These are phyloP conservation scores for Platycnemis pennipes DNA, from an alignment of 2,888 invertebrate genomes.

Conservation along the genomic window DNA sequence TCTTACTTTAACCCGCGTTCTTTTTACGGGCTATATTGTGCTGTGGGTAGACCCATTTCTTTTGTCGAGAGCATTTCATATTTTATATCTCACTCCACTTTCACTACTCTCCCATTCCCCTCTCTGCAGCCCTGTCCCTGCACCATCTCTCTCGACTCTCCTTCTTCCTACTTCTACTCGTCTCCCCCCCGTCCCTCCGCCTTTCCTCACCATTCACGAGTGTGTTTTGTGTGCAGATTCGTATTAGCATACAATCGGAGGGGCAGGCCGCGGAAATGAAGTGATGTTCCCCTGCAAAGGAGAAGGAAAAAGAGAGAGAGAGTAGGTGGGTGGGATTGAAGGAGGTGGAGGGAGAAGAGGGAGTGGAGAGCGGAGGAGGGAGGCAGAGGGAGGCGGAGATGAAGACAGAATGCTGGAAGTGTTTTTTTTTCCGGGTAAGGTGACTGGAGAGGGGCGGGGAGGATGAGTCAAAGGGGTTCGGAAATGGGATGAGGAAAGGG, in stretches of 20 bases:
- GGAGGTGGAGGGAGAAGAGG: background rate
- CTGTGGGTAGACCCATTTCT: background rate
- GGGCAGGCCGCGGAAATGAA: slow-evolving; percentile 50
- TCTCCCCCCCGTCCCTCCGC: background rate
- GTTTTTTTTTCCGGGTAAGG: background rate
- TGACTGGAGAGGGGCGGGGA: background rate
- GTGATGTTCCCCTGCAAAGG: slow-evolving; percentile 21
- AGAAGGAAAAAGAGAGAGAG: background rate
- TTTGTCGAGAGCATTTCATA: background rate
- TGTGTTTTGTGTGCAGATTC: slow-evolving; percentile 66
- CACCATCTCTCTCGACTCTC: background rate
- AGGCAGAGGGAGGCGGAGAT: background rate
- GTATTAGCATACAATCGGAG: slow-evolving; percentile 62
- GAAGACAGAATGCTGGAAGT: slow-evolving; percentile 24
- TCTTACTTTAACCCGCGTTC: slow-evolving; percentile 21
- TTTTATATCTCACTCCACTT: background rate
- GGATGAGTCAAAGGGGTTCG: background rate
- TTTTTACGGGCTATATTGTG: background rate
- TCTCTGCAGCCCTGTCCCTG: background rate
- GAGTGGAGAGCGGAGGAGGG: background rate
- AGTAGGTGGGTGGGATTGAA: background rate
- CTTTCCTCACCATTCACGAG: slow-evolving; percentile 38
- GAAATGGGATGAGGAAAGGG: background rate
- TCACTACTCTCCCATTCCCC: background rate
- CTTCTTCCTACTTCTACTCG: background rate